Evolutionary conservation across 2,113 vertebrate genomes (phyloP).

Genomic region (Capricornis sumatraensis): DNA sequence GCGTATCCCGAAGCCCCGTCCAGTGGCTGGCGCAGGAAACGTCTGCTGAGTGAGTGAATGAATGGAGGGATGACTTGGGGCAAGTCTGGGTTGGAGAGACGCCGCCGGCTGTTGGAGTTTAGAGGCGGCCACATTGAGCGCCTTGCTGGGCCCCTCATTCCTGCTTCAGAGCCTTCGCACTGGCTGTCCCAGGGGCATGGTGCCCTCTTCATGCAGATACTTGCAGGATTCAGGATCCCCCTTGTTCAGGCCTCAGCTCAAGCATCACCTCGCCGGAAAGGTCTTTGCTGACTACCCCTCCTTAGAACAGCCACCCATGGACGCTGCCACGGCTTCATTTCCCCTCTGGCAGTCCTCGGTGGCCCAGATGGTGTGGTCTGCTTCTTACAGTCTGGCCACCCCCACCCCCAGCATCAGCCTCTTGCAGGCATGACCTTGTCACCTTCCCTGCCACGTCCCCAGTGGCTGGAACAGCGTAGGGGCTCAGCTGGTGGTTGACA

Average conservation of each 20-base stretch:
- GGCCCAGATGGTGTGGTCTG: not conserved
- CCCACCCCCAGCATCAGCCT: fast-evolving
- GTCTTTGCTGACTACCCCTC: not conserved
- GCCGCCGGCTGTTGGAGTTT: fast-evolving
- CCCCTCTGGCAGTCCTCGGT: fast-evolving
- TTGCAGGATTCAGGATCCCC: not conserved
- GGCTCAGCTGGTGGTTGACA: not conserved
- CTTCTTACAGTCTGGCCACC: not conserved
- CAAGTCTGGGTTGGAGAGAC: not conserved
- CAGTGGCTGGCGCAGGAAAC: not conserved
- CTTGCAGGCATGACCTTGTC: not conserved
- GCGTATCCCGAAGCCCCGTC: fast-evolving
- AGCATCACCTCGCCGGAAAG: not conserved
- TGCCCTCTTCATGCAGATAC: not conserved
- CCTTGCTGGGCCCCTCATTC: fast-evolving
- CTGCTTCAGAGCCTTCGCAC: not conserved
- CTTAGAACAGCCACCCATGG: fast-evolving
- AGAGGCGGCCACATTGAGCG: not conserved
- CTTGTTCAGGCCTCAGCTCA: not conserved
- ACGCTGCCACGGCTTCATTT: fast-evolving
- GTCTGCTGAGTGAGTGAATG: not conserved
- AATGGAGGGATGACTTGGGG: not conserved
- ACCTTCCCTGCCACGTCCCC: not conserved
- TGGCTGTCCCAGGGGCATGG: not conserved
- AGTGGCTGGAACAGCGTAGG: not conserved